Evolutionary conservation across 2,888 invertebrate genomes (phyloP), one percentile per base, ranked within the genome.

Genomic region (Polia nebulosa): DNA sequence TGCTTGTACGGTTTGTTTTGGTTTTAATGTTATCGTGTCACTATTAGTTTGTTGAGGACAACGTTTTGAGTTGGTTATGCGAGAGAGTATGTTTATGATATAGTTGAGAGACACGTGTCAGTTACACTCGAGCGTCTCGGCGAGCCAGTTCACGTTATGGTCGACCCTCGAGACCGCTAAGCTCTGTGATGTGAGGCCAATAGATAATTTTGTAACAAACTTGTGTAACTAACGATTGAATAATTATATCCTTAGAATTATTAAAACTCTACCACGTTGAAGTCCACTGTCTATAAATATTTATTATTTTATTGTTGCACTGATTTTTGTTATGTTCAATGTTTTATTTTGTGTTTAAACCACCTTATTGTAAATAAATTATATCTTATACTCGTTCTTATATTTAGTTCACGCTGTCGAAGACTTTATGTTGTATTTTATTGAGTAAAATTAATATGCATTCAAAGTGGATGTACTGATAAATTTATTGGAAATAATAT

Each of bases 291-390:
- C 91, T 92, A 90, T 90, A 90, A 92, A 93, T 95, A 94, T 95
- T 95, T 94, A 95, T 95, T 94, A 93, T 93, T 94, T 94, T 91
- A 93, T 95, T 95, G 95, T 95, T 95, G 95, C 95, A 95, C 95
- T 92, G 91, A 93, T 92, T 94, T 91, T 94, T 95, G 94, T 95
- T 95, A 95, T 90, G 92, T 95, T 95, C 93, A 88, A 93, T 94
- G 93, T 95, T 95, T 93, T 92, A 92, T 94, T 92, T 93, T 93
- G 92, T 91, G 92, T 93, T 94, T 93, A 91, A 88, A 93, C 93
- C 91, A 94, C 92, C 93, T 92, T 90, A 93, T 78, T 95, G 95
- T 95, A 95, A 90, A 95, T 95, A 95, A 82, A 88, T 90, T 88
- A 87, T 93, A 92, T 89, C 89, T 90, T 92, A 88, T 92, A 93